Conservation (phyloP, 1,140 invertebrate genomes). For the Wasmannia auropunctata region DNA sequence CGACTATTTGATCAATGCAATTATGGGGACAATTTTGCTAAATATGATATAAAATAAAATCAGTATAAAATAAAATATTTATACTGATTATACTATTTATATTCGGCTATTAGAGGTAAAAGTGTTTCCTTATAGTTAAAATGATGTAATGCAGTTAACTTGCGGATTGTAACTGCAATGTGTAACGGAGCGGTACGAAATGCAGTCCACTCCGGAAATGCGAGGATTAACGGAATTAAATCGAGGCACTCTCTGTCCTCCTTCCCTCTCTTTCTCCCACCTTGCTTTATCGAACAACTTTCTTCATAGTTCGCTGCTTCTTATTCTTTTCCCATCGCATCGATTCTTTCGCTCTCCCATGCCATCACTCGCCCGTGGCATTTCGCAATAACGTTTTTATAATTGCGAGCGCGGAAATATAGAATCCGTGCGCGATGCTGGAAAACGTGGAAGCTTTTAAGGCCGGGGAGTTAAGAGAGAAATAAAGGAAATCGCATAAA, state of each 20-base stretch:
- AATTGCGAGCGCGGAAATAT: constrained; percentile 33
- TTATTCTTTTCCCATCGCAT: constrained; percentile 22
- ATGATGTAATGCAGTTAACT: not conserved
- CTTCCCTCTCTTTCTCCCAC: too few relatives aligned
- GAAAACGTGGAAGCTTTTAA: constrained; percentile 42
- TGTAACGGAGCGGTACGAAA: constrained; percentile 54
- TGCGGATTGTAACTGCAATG: constrained; percentile 46
- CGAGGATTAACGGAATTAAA: constrained; percentile 67
- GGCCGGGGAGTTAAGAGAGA: constrained; percentile 26
- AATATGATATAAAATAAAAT: not conserved
- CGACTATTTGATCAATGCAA: not conserved
- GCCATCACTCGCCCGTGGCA: not conserved
- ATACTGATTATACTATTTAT: too few relatives aligned
- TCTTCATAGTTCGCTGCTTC: not conserved
- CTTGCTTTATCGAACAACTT: not conserved
- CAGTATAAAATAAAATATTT: not conserved
- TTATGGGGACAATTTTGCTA: not conserved
- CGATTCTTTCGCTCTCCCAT: not conserved
- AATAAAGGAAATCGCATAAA: constrained; percentile 53
- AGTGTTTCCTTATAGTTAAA: not conserved
- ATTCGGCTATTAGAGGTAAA: not conserved
- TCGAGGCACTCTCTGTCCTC: constrained; percentile 21
- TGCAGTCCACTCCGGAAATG: constrained; percentile 65
- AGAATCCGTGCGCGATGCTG: not conserved
- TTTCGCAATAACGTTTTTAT: constrained; percentile 44